Evolutionary conservation across 37 sponge, comb jelly and placozoan genomes (phyloP), one percentile per base, ranked within the genome.

Genomic region (Agelas oroides): DNA sequence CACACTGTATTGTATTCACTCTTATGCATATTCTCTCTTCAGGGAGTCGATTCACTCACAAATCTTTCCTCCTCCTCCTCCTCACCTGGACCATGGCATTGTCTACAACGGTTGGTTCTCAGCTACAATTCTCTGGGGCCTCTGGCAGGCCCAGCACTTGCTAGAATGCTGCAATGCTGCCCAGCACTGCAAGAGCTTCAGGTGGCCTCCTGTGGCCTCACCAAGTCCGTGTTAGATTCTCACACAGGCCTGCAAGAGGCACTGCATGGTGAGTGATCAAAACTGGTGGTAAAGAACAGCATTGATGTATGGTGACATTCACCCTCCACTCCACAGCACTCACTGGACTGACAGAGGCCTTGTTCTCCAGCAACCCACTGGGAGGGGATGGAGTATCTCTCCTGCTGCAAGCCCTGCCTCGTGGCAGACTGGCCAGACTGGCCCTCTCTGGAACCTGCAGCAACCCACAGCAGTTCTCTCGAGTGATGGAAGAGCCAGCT

Each of bases 81-180:
- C 5, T 25, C 23, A 68, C 28, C 6, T 32, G 20, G 31, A 25
- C 60, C 54, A 20, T 81, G 83, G 89, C 16, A 13, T 19, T 20
- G 20, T 1, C 57, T 92, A 67, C 59, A 53, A n/a, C 56, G 6
- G n/a, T 82, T 92, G 16, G 16, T 24, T 27, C 75, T 92, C 40
- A 75, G 82, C 60, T 80, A 85, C 65, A 92, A 92, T 67, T 35
- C 28, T 17, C 64, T 92, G 24, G 81, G 91, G n/a, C 67, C 30
- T 18, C 31, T 24, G 54, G 66, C 28, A 53, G 80, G 75, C 57
- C 63, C 52, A 20, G 34, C 75, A 14, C 55, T 85, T 17, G 36
- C 77, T 24, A 23, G 38, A 27, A 61, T 91, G 58, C 71, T 86
- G 46, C 35, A 52, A 15, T 41, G 54, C 30, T 75, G 58, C 58